These are phyloP conservation scores for Perizoma flavofasciatum DNA, from an alignment of 2,888 invertebrate species.

Conservation along the genomic window DNA sequence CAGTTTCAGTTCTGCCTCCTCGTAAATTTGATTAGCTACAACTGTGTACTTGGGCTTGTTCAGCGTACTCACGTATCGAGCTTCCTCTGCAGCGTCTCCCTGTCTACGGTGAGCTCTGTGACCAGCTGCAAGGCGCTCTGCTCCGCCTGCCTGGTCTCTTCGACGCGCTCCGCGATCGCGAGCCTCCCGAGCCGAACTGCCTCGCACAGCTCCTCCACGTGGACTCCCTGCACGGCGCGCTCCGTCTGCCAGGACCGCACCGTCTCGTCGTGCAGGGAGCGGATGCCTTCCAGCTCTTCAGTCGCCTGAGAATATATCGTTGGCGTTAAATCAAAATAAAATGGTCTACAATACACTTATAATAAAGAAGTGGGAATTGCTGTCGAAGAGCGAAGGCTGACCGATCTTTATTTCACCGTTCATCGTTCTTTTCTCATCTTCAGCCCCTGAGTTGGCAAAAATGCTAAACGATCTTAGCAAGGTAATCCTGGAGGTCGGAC, in stretches of 20 bases:
- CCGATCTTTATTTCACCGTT: too few relatives aligned
- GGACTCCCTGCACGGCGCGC: conserved; percentile 38
- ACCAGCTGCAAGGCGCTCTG: conserved; percentile 61
- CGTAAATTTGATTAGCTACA: too few relatives aligned
- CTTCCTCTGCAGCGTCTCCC: conserved; percentile 72
- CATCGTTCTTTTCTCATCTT: too few relatives aligned
- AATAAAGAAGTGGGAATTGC: too few relatives aligned
- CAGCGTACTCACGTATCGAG: conserved; percentile 63
- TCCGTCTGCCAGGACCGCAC: conserved; percentile 65
- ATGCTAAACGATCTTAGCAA: too few relatives aligned
- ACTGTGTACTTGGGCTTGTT: too few relatives aligned
- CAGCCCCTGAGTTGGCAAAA: too few relatives aligned
- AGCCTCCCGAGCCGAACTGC: conserved; percentile 39
- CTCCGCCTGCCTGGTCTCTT: conserved; percentile 46
- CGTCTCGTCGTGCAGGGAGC: conserved; percentile 79
- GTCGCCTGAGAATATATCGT: conserved; percentile 56
- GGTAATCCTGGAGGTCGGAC: too few relatives aligned
- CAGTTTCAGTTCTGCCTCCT: too few relatives aligned
- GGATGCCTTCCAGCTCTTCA: conserved; percentile 77
- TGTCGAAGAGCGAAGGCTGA: too few relatives aligned
- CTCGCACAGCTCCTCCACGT: conserved; percentile 40
- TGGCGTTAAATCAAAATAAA: too few relatives aligned
- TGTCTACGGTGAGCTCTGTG: conserved; percentile 71
- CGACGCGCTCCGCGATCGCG: conserved; percentile 40
- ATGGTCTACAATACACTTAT: too few relatives aligned